Conservation (phyloP, 30 jellyfish, hydroid and myxozoan species). For the Aurelia sp. region DNA sequence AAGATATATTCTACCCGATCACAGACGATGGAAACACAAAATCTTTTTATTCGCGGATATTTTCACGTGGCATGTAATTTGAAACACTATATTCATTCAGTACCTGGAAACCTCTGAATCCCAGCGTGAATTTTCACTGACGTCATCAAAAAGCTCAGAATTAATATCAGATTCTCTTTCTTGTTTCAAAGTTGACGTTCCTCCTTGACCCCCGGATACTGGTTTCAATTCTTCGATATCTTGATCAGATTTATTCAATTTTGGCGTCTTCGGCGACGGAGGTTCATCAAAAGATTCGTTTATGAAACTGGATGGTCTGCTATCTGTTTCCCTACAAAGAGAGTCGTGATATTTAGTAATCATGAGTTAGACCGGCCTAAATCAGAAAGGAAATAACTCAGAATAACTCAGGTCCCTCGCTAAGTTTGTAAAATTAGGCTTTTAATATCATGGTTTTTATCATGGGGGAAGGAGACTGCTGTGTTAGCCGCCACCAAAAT, state of each 20-base stretch:
- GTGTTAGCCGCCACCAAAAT: too few species aligned
- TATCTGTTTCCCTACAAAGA: not conserved
- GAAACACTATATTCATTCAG: too few species aligned
- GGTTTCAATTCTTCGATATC: conserved; percentile 38
- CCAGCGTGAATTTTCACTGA: conserved; percentile 63
- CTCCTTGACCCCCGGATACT: not conserved
- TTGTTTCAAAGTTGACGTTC: conserved; percentile 3
- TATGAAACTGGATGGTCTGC: conserved; percentile 4
- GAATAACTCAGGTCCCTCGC: too few species aligned
- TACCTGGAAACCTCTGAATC: conserved; percentile 56
- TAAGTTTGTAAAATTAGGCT: too few species aligned
- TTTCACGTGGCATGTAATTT: not conserved
- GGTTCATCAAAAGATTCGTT: conserved; percentile 53
- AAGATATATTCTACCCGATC: too few species aligned
- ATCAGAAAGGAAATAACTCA: too few species aligned
- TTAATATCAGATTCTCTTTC: conserved; percentile 50
- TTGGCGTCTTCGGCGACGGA: conserved; percentile 47
- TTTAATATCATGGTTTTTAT: too few species aligned
- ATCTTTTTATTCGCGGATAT: too few species aligned
- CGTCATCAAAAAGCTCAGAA: conserved; percentile 51
- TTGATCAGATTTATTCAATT: conserved; percentile 27
- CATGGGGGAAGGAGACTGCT: too few species aligned
- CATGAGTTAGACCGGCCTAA: too few species aligned
- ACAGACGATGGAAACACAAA: too few species aligned
- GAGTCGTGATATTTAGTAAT: too few species aligned